A percentile compares a stretch with the other conserved stretches of the same genome.
These are phyloP conservation scores for Anguilla pacifica DNA, from an alignment of 2,797 vertebrate genomes.

Conservation along the genomic window DNA sequence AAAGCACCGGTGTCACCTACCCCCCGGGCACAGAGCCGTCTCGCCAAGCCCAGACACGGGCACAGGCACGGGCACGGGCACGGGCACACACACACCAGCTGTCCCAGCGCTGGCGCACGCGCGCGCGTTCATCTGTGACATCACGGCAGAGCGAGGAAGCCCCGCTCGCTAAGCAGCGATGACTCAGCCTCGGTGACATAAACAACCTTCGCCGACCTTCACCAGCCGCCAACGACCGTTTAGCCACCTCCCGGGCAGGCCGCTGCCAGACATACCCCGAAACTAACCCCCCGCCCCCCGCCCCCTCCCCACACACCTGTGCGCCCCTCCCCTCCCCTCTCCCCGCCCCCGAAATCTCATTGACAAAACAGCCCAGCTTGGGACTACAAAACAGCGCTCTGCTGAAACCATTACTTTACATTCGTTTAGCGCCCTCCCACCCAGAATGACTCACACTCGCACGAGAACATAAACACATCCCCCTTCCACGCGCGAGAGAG, in stretches of 20 bases:
- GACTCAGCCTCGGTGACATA: slow-evolving; percentile 27
- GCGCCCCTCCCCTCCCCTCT: no score
- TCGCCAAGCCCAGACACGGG: not conserved
- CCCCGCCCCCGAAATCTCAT: not conserved
- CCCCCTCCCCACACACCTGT: not conserved
- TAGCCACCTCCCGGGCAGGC: not conserved
- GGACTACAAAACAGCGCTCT: not conserved
- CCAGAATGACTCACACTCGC: not conserved
- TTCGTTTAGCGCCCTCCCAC: not conserved
- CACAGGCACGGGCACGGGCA: no score
- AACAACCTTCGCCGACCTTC: slow-evolving; percentile 30
- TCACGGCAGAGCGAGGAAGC: not conserved
- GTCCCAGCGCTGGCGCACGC: not conserved
- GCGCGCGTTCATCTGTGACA: not conserved
- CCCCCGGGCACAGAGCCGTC: not conserved
- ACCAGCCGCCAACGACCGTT: not conserved
- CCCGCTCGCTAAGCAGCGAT: slow-evolving; percentile 17
- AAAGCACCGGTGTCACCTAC: not conserved
- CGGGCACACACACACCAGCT: not conserved
- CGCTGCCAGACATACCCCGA: not conserved
- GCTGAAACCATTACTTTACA: not conserved
- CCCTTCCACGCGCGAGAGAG: no score
- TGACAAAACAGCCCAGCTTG: not conserved
- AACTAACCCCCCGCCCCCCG: not conserved
- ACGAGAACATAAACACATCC: not conserved